Evolutionary conservation across 2,888 invertebrate genomes (phyloP).

Genomic region (Scaeva pyrastri): DNA sequence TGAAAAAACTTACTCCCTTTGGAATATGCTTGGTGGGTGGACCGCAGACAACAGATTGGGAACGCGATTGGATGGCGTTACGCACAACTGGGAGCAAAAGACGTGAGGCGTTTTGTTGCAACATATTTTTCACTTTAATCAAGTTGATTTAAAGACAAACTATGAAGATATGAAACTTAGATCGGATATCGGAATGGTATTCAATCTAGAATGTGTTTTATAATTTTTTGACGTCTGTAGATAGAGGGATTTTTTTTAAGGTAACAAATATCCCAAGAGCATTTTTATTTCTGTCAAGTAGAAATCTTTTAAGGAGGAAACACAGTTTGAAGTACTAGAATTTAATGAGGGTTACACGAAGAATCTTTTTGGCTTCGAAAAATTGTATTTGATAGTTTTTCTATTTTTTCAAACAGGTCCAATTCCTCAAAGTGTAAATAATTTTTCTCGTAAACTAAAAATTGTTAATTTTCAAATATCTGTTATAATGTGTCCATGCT

Average conservation of each 20-base stretch:
- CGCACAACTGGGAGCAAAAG: conserved; percentile 81
- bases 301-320: background rate
- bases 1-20: conserved; percentile 80
- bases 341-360: too few relatives aligned
- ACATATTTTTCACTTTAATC: conserved; percentile 77
- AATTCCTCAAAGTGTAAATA: too few relatives aligned
- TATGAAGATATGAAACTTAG: background rate
- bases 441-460: too few relatives aligned
- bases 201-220: conserved; percentile 49
- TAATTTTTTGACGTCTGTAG: conserved; percentile 50
- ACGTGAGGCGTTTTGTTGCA: conserved; percentile 80
- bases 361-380: too few relatives aligned
- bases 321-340: conserved; percentile 1
- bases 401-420: too few relatives aligned
- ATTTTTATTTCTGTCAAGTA: background rate
- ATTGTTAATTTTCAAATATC: too few relatives aligned
- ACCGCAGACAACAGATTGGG: conserved; percentile 81
- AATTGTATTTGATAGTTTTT: too few relatives aligned
- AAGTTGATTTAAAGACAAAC: background rate
- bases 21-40: conserved; percentile 82
- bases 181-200: background rate
- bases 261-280: conserved; percentile 6
- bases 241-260: conserved; percentile 15
- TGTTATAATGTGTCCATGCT: too few relatives aligned
- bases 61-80: conserved; percentile 80